These are phyloP conservation scores for Schizopygopsis malacanthus DNA, from an alignment of 2,797 vertebrate genomes.

Conservation along the genomic window DNA sequence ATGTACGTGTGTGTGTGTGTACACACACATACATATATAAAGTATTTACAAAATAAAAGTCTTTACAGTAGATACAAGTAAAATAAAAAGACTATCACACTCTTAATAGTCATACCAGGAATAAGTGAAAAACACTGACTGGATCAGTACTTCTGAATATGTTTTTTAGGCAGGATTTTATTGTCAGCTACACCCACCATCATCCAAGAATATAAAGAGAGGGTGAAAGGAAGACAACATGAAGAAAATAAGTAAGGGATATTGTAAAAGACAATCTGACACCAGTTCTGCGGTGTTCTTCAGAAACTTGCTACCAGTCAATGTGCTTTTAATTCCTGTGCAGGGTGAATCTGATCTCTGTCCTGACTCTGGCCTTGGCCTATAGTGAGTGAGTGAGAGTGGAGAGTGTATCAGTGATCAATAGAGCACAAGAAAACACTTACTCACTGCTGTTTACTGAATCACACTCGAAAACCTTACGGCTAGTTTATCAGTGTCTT, in stretches of 20 bases:
- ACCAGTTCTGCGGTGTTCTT: conserved; percentile 41
- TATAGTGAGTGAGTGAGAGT: conserved; percentile 17
- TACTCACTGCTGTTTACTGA: conserved; percentile 9
- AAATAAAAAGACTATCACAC: background rate
- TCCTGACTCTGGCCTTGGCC: conserved; percentile 41
- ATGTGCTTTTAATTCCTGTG: conserved; percentile 61
- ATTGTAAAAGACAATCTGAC: conserved; percentile 46
- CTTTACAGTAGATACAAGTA: background rate
- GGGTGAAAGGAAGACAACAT: background rate
- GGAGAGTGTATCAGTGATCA: conserved; percentile 61
- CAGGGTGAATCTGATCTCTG: conserved; percentile 57
- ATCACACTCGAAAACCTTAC: background rate
- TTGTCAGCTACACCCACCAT: background rate
- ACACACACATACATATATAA: too few species aligned
- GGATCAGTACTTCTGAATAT: conserved; percentile 3
- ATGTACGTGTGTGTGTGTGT: too few species aligned
- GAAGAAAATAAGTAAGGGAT: conserved; percentile 14
- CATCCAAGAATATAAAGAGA: background rate
- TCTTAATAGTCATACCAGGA: background rate
- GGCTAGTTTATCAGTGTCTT: background rate
- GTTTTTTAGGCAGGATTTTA: background rate
- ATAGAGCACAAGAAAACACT: conserved; percentile 59
- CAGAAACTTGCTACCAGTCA: conserved; percentile 59
- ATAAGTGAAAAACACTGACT: background rate
- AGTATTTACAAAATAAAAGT: background rate